Base-by-base conservation (phyloP, 2,113 vertebrate genomes). In the Rhinoptilus africanus region DNA sequence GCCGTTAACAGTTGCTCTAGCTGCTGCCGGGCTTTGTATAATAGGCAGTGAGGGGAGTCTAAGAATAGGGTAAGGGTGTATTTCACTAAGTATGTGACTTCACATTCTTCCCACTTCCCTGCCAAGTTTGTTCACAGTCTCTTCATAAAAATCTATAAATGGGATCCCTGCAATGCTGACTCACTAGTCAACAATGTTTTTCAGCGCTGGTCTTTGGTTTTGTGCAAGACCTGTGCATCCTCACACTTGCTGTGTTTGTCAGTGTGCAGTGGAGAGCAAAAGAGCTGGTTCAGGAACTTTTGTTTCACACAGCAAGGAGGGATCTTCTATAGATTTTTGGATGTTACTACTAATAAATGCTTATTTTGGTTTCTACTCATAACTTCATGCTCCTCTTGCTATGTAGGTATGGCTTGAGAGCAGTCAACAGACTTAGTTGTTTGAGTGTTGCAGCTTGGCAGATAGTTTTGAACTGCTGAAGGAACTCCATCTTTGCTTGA, bases 141-240 rank as follows among this genome's bases (percentile, higher is more conserved):
- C 43, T 23, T 85, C 34, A 21, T 67, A 32, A 56, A 81, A 81
- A 82, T 23, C 35, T 35, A 9, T 60, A 20, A 47, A 22, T 35
- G 43, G 37, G 13, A 68, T 92, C 18, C 4, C 14, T 72, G 56
- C 60, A 67, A 7, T 27, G n/a, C 32, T 54, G 69, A 57, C 7
- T 51, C 30, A 28, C 51, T 35, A 53, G 30, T 60, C 0, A 0
- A 23, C 21, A 3, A 0, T 26, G 12, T 59, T 89, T 23, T 72
- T 85, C 41, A 43, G 34, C 39, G 67, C 35, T 57, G 23, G 28
- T 73, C 30, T 89, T 85, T 1, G 12, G 21, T 76, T 80, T 66
- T 95, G 34, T 74, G 34, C 30, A 69, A 57, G 27, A 77, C 13
- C 54, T 76, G 17, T 64, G 34, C 1, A 1, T 56, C 14, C 11